A percentile compares a stretch with the other conserved stretches of the same genome.
Evolutionary conservation across 2,113 vertebrate genomes (phyloP).

Genomic region (Erythrocebus patas): DNA sequence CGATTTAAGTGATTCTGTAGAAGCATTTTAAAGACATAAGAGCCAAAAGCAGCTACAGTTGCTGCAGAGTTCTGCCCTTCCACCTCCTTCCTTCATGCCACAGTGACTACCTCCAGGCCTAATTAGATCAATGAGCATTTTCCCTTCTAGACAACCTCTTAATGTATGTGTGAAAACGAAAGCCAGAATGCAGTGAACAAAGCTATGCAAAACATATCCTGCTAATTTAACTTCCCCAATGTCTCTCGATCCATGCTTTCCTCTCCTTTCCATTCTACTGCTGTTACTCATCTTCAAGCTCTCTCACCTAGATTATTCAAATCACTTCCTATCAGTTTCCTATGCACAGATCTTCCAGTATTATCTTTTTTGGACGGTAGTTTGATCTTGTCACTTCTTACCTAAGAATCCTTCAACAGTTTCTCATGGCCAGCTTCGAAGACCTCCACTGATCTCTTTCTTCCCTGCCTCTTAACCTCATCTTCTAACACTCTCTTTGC

Average conservation of each 20-base stretch:
- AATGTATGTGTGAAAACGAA: neutral
- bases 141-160: neutral
- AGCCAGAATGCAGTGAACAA: neutral
- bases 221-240: neutral
- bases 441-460: neutral
- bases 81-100: neutral
- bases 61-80: neutral
- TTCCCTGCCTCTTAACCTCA: neutral
- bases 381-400: neutral
- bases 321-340: neutral
- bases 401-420: neutral
- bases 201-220: neutral
- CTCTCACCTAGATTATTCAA: neutral
- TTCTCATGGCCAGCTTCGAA: neutral
- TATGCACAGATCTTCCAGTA: neutral
- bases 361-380: neutral
- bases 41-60: neutral
- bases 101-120: neutral
- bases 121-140: neutral
- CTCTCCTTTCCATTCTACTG: neutral
- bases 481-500: neutral
- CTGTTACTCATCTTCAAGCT: neutral
- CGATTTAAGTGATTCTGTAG: neutral
- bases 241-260: rapidly evolving
- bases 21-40: neutral